phyloP scores from a whole-genome alignment of 2,888 invertebrate species.

The Hydropsyche betteni region DNA sequence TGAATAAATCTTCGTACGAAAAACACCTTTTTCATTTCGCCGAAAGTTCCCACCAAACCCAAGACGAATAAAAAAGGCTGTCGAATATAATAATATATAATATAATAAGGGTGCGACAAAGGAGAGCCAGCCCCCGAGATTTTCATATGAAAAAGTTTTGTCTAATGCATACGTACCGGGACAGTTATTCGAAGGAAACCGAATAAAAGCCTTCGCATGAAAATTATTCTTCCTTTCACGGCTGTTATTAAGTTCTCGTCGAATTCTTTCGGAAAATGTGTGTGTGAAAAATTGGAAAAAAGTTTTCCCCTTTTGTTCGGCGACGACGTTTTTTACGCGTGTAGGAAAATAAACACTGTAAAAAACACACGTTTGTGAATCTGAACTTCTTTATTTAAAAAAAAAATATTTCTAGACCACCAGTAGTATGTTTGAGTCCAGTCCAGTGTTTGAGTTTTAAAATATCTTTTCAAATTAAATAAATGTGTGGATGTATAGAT shows the following conservation, averaged over 20 bases:
- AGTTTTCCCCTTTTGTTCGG: neutral
- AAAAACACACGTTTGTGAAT: too few relatives aligned
- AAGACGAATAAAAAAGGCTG: neutral
- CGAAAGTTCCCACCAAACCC: neutral
- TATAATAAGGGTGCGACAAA: constrained; percentile 44
- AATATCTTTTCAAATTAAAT: too few relatives aligned
- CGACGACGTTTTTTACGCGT: neutral
- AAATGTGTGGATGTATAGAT: too few relatives aligned
- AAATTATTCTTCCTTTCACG: constrained; percentile 20
- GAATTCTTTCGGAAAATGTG: neutral
- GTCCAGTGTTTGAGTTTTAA: too few relatives aligned
- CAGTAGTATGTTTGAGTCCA: too few relatives aligned
- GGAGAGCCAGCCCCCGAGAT: constrained; percentile 30
- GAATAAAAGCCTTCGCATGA: constrained; percentile 20
- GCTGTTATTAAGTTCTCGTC: constrained; percentile 30
- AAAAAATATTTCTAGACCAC: too few relatives aligned
- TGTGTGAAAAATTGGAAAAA: neutral
- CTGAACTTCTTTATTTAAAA: too few relatives aligned
- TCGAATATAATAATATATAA: neutral
- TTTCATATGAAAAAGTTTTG: constrained; percentile 45
- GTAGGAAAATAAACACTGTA: neutral
- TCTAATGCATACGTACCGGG: constrained; percentile 31
- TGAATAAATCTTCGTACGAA: constrained; percentile 6
- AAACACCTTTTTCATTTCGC: constrained; percentile 27
- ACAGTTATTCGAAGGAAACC: constrained; percentile 21